Conservation (phyloP, 2,113 vertebrate genomes). For the Rhea pennata region DNA sequence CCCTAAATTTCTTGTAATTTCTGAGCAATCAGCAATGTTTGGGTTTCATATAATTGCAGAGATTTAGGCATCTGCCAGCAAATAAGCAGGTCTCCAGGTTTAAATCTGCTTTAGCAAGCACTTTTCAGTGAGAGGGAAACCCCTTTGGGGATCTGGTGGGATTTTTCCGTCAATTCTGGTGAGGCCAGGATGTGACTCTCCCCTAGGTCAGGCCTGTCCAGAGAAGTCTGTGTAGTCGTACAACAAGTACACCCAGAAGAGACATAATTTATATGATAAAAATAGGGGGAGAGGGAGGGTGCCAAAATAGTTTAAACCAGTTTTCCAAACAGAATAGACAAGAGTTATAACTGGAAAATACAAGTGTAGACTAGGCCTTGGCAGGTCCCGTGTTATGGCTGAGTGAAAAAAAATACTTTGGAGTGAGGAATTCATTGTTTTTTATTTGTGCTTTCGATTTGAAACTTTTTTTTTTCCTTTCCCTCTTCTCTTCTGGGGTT, state of each 20-base stretch:
- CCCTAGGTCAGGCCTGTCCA: not conserved
- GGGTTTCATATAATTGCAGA: not conserved
- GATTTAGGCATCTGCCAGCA: not conserved
- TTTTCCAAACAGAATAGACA: conserved; percentile 23
- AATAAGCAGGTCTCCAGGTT: not conserved
- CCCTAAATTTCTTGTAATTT: not conserved
- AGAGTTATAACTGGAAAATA: not conserved
- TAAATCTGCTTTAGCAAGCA: not conserved
- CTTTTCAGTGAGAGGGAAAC: not conserved
- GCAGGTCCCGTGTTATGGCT: not conserved
- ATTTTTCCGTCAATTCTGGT: not conserved
- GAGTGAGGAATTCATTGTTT: not conserved
- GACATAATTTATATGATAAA: not conserved
- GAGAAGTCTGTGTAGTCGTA: not conserved
- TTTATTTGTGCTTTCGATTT: conserved; percentile 17
- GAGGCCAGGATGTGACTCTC: not conserved
- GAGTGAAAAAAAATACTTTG: not conserved
- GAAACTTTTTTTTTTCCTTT: not conserved
- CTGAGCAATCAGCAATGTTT: conserved; percentile 4
- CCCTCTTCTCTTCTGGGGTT: not conserved
- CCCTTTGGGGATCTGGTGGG: not conserved
- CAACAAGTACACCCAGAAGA: not conserved
- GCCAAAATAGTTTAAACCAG: not conserved
- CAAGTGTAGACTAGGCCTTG: not conserved
- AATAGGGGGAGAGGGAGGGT: not conserved